Evolutionary conservation across 2,888 invertebrate species (phyloP), one percentile per base, ranked within the genome.

Genomic region (Drosophila niveifrons): DNA sequence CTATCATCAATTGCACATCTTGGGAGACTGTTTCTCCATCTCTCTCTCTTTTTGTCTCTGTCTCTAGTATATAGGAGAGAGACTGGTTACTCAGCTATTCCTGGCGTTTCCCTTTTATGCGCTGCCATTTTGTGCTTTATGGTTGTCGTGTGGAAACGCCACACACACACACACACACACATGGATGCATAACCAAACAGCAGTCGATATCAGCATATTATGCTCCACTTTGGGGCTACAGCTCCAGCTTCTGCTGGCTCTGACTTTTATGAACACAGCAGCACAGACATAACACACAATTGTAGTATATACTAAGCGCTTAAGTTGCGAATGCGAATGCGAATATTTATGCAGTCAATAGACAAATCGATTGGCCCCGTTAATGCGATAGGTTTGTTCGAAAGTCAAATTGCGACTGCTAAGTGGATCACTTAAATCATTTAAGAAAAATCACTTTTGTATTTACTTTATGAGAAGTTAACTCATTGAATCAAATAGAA

Each of bases 41-140:
- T 23, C 23, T 23, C 23, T 1, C 6, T 17, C 17, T 17, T 2
- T 2, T 2, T 23, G 4, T 23, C 23, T 0, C 23, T 23, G 4
- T 23, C 23, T 23, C 23, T 23, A 23, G 23, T 23, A 6, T 23
- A 23, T 23, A 6, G n/a, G n/a, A 23, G 23, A 23, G 23, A 23
- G 6, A 23, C 11, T 36, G 36, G 36, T 29, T 50, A n/a, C 36
- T 41, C n/a, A 15, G 39, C 36, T 51, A 46, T 44, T 31, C 47
- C 59, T 46, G 62, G 67, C 82, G 81, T 66, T 83, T 81, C 75
- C 55, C 43, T 75, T 79, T 82, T 72, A 78, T 75, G 82, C 55
- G 47, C 15, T 55, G 62, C 64, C 75, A 78, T 78, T 78, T 62
- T 56, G 63, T 81, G 66, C 57, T 75, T 75, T 75, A 75, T 75